Percentiles rank a stretch among this genome's conserved stretches.
Evolutionary conservation across 2,888 invertebrate genomes (phyloP).

Genomic region (Loripinus fragilis): DNA sequence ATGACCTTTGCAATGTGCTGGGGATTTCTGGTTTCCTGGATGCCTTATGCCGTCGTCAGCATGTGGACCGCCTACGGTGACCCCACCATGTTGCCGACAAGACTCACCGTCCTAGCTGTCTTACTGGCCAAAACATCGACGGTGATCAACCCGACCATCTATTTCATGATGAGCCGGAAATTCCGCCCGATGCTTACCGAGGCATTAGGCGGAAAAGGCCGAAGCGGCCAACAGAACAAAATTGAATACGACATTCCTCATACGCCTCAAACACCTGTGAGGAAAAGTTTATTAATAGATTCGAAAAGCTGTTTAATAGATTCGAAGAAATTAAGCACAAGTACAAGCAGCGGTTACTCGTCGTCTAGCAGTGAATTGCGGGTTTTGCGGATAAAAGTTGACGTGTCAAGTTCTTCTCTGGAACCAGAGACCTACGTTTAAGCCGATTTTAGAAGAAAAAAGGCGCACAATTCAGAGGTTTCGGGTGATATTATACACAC

Average conservation of each 20-base stretch:
- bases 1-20: conserved; percentile 66
- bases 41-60: conserved; percentile 65
- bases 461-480: no score
- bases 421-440: neutral
- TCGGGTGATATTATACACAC: no score
- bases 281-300: neutral
- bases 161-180: conserved; percentile 17
- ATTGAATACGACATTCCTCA: neutral
- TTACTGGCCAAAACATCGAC: conserved; percentile 32
- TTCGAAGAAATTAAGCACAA: neutral
- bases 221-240: neutral
- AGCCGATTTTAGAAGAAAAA: no score
- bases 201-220: neutral
- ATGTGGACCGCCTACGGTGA: conserved; percentile 66
- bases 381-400: neutral
- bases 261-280: neutral
- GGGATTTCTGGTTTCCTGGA: conserved; percentile 65
- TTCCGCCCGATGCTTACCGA: neutral
- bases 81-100: conserved; percentile 14
- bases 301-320: no score
- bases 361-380: neutral
- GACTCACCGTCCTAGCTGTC: conserved; percentile 24
- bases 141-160: conserved; percentile 31
- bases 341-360: neutral
- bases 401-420: neutral